Percentiles rank a stretch among this genome's conserved stretches.
Conservation (phyloP, 2,113 vertebrate genomes). For the Sapajus apella region DNA sequence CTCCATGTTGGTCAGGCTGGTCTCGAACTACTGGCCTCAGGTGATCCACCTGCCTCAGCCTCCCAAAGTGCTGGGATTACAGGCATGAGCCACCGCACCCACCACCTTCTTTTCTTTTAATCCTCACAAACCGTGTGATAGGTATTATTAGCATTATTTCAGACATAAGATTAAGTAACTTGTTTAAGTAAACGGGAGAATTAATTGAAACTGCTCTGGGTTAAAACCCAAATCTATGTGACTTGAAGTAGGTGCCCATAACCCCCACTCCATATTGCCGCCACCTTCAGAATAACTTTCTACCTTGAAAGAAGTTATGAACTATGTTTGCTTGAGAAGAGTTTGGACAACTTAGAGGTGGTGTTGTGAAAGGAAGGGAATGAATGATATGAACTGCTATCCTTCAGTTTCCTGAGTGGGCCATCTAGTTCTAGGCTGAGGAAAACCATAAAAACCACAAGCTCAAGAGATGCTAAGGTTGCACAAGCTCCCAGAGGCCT, state of each 20-base stretch:
- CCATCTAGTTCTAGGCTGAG: neutral
- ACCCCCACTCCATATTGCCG: neutral
- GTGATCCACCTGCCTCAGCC: too few relatives aligned
- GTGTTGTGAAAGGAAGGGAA: neutral
- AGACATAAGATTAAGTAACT: neutral
- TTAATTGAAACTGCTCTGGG: neutral
- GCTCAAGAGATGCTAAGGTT: slow-evolving; percentile 5
- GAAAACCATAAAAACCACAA: neutral
- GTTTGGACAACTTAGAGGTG: neutral
- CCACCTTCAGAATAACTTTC: slow-evolving; percentile 14
- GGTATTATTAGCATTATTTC: neutral
- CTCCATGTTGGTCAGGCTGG: too few relatives aligned
- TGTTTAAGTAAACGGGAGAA: neutral
- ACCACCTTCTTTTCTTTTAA: neutral
- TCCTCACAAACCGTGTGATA: neutral
- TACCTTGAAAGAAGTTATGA: neutral
- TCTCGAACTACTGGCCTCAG: too few relatives aligned
- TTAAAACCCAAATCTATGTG: slow-evolving; percentile 2
- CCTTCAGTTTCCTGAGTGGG: neutral
- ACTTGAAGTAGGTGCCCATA: neutral
- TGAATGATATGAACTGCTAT: neutral
- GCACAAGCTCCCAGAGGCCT: neutral
- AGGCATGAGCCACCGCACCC: too few relatives aligned
- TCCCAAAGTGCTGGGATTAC: too few relatives aligned
- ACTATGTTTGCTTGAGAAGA: neutral